Base-by-base conservation (phyloP, 2,113 vertebrate genomes). In the Triplophysa tibetana region DNA sequence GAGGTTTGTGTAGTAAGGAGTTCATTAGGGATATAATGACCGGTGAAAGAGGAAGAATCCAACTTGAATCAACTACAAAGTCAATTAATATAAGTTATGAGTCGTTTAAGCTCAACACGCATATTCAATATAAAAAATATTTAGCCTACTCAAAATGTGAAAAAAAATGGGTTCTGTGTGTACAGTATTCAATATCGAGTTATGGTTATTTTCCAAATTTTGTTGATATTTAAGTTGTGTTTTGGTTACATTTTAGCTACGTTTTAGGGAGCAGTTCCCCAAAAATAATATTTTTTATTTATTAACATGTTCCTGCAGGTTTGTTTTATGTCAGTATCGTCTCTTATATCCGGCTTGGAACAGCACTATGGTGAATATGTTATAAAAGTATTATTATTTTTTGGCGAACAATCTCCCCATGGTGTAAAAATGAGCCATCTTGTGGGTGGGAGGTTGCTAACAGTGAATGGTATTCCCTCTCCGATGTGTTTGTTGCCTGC, bases 381-480 rank as follows among this genome's bases (percentile, higher is more conserved):
- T 12, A 45, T 45, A 45, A 38, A 38, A 38, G 6, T 38, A 38
- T 38, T 54, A n/a, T 29, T 7, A 13, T 11, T 73, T 58, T 73
- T 38, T 6, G 33, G 33, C 33, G 33, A 38, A 38, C 41, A 73
- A 23, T 14, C 10, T 74, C 70, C 54, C 54, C 60, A 10, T 60
- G 13, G 70, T 43, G 54, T 24, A n/a, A 23, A 41, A 60, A 60
- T 38, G 64, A 68, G 26, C 58, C 23, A 23, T 29, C 50, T 68
- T 74, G 29, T 60, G 50, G 10, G 26, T 68, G 29, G 33, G 33
- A 7, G 33, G 29, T 45, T 74, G 41, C 16, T 45, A 79, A 21
- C 54, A 29, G 26, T 78, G 56, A 64, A 50, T 63, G 70, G 70
- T 75, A 70, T 79, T 83, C 48, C 19, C 24, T n/a, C 29, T 65